Percentiles rank a stretch among this genome's conserved stretches.
phyloP scores from a whole-genome alignment of 2,888 invertebrate species.

The Drosophila hamatofila region DNA sequence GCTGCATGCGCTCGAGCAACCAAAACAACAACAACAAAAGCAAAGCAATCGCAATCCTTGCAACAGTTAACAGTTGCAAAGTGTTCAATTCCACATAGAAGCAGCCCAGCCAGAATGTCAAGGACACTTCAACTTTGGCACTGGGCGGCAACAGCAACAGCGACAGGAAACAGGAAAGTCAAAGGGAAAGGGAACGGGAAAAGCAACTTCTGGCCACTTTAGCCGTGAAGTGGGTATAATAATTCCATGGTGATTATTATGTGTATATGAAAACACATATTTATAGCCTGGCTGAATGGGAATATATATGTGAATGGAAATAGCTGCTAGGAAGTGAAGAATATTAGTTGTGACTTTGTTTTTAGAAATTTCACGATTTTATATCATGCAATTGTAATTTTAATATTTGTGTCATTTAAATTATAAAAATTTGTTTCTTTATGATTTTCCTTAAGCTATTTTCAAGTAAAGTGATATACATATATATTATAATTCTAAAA shows the following conservation, averaged over 20 bases:
- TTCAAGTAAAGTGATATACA: too few relatives aligned
- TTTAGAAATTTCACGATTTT: background rate
- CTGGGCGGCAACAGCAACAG: slow-evolving; percentile 32
- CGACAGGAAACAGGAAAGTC: slow-evolving; percentile 26
- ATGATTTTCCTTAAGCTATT: too few relatives aligned
- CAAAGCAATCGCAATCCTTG: slow-evolving; percentile 34
- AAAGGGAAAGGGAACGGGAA: slow-evolving; percentile 13
- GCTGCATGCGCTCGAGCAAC: slow-evolving; percentile 22
- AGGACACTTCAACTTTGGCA: slow-evolving; percentile 69
- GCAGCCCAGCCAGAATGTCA: slow-evolving; percentile 83
- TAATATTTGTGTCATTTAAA: too few relatives aligned
- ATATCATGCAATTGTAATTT: too few relatives aligned
- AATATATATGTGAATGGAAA: background rate
- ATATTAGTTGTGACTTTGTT: background rate
- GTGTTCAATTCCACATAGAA: slow-evolving; percentile 42
- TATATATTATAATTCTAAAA: too few relatives aligned
- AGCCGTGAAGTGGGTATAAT: slow-evolving; percentile 15
- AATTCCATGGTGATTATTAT: slow-evolving; percentile 14
- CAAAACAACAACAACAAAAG: slow-evolving; percentile 27
- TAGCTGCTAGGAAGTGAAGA: background rate
- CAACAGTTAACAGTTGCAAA: slow-evolving; percentile 72
- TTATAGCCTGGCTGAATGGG: background rate
- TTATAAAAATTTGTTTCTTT: too few relatives aligned
- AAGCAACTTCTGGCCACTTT: slow-evolving; percentile 42
- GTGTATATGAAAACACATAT: slow-evolving; percentile 3